Base-by-base conservation (phyloP, 2,888 invertebrate genomes). In the Pachydiplax longipennis region DNA sequence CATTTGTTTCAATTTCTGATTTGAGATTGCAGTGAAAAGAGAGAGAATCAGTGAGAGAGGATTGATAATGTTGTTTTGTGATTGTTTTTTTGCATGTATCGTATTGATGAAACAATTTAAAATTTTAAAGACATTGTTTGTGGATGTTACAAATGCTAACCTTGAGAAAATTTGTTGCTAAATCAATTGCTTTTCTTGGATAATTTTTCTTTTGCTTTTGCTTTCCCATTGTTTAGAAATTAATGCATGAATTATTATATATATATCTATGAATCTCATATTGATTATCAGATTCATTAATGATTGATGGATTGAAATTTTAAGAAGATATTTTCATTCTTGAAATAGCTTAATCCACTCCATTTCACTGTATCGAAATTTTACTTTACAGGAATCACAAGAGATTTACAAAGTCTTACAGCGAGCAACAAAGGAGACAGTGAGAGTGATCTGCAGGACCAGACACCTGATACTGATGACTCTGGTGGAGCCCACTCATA, bases 391-490 rank as follows among this genome's bases (percentile, higher is more conserved):
- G 94, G 94, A 90, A 93, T 95, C 91, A 94, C 94, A 44, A 93
- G 94, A 91, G 94, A 95, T 92, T 93, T 95, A 91, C 94, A 94
- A 92, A 94, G 94, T 91, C 93, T 95, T 91, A 94, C 94, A 80
- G 94, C 94, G 25, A 94, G 94, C 92, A 94, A 94, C n/a, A 94
- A 94, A 92, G 95, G 95, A 65, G 95, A 95, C 92, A 97, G 97
- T 82, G 97, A 97, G 93, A 96, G 96, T 92, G 96, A 96, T 92
- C 94, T 96, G 92, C 96, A 96, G 92, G 96, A 96, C 93, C 96
- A 95, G 92, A 96, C 96, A 82, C 96, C 96, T 8, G 97, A 97
- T 94, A 97, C 97, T 5, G 97, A 97, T 93, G 97, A 96, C 93
- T 96, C 96, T 0, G 95, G 95, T 18, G 87, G 87, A 18, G 95